A percentile compares a stretch with the other conserved stretches of the same genome.
phyloP scores from a whole-genome alignment of 2,797 vertebrate genomes.

The Cottoperca gobio region DNA sequence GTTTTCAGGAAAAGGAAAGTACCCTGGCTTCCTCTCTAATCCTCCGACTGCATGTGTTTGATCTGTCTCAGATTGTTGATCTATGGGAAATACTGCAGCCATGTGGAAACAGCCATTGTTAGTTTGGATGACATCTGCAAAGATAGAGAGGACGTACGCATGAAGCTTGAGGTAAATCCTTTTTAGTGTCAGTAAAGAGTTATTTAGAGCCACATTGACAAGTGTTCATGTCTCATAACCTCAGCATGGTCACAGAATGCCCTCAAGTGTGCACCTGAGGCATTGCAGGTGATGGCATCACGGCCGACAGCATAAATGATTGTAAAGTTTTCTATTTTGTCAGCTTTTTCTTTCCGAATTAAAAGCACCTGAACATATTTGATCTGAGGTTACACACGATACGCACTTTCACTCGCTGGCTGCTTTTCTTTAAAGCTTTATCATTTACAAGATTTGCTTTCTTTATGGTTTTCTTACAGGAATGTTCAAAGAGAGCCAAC shows the following conservation, averaged over 20 bases:
- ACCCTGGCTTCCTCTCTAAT: neutral
- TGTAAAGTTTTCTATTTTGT: neutral
- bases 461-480: constrained; percentile 80
- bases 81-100: constrained; percentile 98
- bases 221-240: neutral
- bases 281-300: constrained; percentile 38
- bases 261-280: constrained; percentile 66
- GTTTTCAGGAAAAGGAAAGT: neutral
- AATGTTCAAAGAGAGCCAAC: constrained; percentile 98
- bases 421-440: neutral
- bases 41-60: neutral
- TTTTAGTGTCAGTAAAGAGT: neutral
- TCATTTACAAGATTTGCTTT: neutral
- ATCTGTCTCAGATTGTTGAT: constrained; percentile 88
- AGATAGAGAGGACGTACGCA: constrained; percentile 93
- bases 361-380: too few species aligned
- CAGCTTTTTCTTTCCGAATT: too few species aligned
- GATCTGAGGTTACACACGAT: neutral
- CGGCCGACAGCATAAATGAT: neutral
- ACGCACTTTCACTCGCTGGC: neutral
- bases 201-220: neutral
- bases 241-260: constrained; percentile 42
- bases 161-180: constrained; percentile 91
- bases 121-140: constrained; percentile 93
- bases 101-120: constrained; percentile 93